Base-by-base conservation (phyloP, 2,888 invertebrate species). In the Cheiracanthium punctorium region DNA sequence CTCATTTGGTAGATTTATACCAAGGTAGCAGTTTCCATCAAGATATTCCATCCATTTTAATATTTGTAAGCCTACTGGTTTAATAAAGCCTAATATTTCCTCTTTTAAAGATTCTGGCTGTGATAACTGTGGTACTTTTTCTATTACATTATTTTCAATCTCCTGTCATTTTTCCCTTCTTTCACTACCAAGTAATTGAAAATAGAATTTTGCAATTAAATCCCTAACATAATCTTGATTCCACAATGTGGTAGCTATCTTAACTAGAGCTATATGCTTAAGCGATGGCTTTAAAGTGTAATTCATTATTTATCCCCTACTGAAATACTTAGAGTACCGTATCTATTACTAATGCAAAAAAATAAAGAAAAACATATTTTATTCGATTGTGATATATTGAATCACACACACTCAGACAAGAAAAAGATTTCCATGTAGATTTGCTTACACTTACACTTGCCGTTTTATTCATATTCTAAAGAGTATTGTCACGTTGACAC, bases 211-310 rank as follows among this genome's bases (percentile, higher is more conserved):
- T 33, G 41, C 8, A 1, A 72, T 72, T 17, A 43, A 33, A 5
- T 17, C 41, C 5, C 43, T 5, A 17, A 64, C 2, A n/a, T 58
- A 20, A 30, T 75, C 64, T 33, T 75, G 75, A 28, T 64, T 75
- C 75, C 75, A 75, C 20, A 75, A 17, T 32, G 20, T 33, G 20
- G 33, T 33, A 20, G 75, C 64, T 64, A 75, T 75, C 28, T 32
- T 75, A 20, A 64, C 20, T 29, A 75, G 58, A 41, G 43, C n/a
- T n/a, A 58, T 58, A 33, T 29, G 30, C 28, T 64, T 12, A 29
- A 75, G 75, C 1, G 29, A 30, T 75, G 37, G 37, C 10, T 37
- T 37, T 4, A 37, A 10, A 37, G 10, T 37, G 10, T 37, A 37
- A 4, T 37, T 37, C 37, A 37, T 37, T 4, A 37, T 10, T 37